Base-by-base conservation (phyloP, 2,888 invertebrate genomes). In the Himalopsyche japonica region DNA sequence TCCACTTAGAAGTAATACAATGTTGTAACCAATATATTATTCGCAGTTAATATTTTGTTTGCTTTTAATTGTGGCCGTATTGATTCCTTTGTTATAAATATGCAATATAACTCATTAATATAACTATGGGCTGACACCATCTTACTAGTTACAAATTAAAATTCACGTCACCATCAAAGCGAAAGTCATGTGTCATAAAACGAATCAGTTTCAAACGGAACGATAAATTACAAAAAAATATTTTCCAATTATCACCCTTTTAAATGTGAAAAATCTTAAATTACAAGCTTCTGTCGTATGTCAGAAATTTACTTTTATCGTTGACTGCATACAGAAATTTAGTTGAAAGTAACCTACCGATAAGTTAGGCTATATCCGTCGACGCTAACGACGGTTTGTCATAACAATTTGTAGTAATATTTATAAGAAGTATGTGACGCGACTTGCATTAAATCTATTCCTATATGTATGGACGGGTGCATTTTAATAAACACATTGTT, bases 401-500 rank as follows among this genome's bases (percentile, higher is more conserved):
- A 70, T 70, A 70, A 70, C 27, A 70, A 70, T 70, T 70, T 70
- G 70, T 70, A 27, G 70, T 70, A 20, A 70, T 70, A 70, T 70
- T 70, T 70, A 30, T 70, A 70, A 12, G 70, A 70, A 70, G 70
- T 70, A 12, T 70, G 70, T 27, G 70, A 70, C 64, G 12, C 24
- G 64, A 64, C 27, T 70, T 70, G 27, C 24, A 70, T 70, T 70
- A 70, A 70, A 70, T 70, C 70, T 70, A 70, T 27, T 70, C 70
- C 27, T 70, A 70, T 70, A 30, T 30, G 70, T 27, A 30, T 70
- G 70, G 27, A 70, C 70, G 81, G 48, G 32, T 81, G 81, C 81
- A 81, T 81, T 81, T 81, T 81, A 81, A 81, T 76, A 76, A 47
- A 47, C 43, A 27, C 76, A 76, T 76, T 81, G 81, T 81, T 47